Percentiles rank a stretch among this genome's conserved stretches.
These are phyloP conservation scores for Hydractinia echinata DNA, from an alignment of 30 jellyfish, hydroid and myxozoan genomes.

Conservation along the genomic window DNA sequence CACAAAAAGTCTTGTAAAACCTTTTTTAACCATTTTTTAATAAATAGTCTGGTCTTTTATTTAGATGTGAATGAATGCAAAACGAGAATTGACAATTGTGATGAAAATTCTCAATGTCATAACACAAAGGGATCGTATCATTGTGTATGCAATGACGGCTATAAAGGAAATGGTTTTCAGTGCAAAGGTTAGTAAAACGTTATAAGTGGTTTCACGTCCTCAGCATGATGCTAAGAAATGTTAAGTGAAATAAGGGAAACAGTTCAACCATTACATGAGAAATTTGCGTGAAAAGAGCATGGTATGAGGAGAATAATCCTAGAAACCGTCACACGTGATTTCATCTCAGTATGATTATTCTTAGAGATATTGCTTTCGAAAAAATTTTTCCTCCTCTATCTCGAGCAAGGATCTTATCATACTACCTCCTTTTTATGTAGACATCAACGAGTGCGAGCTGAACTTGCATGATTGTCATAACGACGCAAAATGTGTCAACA, in stretches of 20 bases:
- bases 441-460: slow-evolving; percentile 41
- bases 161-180: slow-evolving; percentile 49
- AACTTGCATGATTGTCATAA: slow-evolving; percentile 47
- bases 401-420: background rate
- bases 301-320: too few relatives aligned
- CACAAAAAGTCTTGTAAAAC: too few relatives aligned
- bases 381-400: background rate
- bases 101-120: slow-evolving; percentile 46
- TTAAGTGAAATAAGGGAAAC: too few relatives aligned
- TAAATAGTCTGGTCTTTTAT: slow-evolving; percentile 1
- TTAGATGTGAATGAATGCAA: slow-evolving; percentile 60
- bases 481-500: slow-evolving; percentile 49
- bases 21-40: too few relatives aligned
- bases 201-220: too few relatives aligned
- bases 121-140: slow-evolving; percentile 57
- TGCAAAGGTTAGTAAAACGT: slow-evolving; percentile 46
- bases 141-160: slow-evolving; percentile 61
- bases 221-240: too few relatives aligned
- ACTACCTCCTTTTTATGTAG: background rate
- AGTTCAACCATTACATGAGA: too few relatives aligned
- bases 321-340: too few relatives aligned
- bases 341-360: background rate
- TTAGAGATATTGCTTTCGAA: background rate
- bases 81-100: slow-evolving; percentile 40
- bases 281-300: too few relatives aligned